Conservation (phyloP, 2,797 vertebrate genomes). For the Decapterus maruadsi region DNA sequence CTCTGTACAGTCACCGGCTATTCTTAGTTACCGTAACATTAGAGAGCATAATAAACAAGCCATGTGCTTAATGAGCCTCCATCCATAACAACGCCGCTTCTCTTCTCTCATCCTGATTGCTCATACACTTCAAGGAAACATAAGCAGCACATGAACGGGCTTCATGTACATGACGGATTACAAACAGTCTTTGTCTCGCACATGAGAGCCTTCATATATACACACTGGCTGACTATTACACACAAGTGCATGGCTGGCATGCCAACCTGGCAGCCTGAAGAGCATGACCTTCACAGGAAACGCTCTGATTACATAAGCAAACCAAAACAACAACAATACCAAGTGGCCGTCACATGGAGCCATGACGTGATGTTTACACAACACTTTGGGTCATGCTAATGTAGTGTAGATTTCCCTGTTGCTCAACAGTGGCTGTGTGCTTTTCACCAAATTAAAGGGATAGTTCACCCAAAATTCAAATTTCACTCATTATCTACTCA, state of each 20-base stretch:
- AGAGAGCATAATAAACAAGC: slow-evolving; percentile 14
- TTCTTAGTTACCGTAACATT: slow-evolving; percentile 27
- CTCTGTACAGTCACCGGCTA: slow-evolving; percentile 22
- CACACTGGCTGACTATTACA: neutral
- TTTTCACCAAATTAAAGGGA: no score
- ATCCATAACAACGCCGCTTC: neutral
- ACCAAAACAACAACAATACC: slow-evolving; percentile 6
- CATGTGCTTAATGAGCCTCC: slow-evolving; percentile 9
- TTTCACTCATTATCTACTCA: no score
- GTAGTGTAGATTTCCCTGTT: neutral
- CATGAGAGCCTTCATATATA: neutral
- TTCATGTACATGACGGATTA: neutral
- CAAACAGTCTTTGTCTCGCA: slow-evolving; percentile 13
- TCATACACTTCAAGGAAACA: neutral
- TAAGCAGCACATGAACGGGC: neutral
- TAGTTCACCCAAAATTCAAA: no score
- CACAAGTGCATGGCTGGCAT: slow-evolving; percentile 13
- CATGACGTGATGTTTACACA: neutral
- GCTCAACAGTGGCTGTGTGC: no score
- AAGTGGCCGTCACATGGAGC: neutral
- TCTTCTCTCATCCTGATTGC: neutral
- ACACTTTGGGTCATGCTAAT: neutral
- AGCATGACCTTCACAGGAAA: slow-evolving; percentile 36
- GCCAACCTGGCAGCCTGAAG: slow-evolving; percentile 32
- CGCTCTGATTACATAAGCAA: slow-evolving; percentile 21